Percentiles rank a stretch among this genome's conserved stretches.
phyloP scores from a whole-genome alignment of 2,113 vertebrate species.

The Terrapene triunguis region DNA sequence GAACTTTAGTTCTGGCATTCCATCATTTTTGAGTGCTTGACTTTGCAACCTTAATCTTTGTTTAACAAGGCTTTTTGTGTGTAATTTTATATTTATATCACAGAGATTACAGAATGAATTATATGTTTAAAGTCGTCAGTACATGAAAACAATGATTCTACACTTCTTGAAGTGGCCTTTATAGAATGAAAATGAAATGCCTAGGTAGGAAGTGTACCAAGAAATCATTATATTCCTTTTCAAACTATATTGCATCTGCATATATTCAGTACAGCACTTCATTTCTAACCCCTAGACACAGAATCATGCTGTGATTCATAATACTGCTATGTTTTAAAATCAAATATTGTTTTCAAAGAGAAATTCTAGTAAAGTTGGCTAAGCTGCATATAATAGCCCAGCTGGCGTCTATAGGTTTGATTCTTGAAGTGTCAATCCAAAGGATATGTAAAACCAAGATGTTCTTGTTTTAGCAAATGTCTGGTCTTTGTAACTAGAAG shows the following conservation, averaged over 20 bases:
- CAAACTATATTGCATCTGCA: constrained; percentile 45
- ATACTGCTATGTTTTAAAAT: constrained; percentile 67
- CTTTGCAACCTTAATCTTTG: neutral
- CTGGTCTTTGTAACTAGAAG: constrained; percentile 26
- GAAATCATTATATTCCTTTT: constrained; percentile 64
- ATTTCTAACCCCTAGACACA: constrained; percentile 57
- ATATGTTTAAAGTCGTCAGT: constrained; percentile 51
- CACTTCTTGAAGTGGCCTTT: constrained; percentile 52
- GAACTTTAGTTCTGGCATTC: neutral
- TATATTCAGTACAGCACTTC: constrained; percentile 60
- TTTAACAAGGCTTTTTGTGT: neutral
- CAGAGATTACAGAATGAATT: constrained; percentile 58
- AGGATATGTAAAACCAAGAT: neutral
- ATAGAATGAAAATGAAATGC: constrained; percentile 51
- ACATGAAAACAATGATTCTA: constrained; percentile 59
- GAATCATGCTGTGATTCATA: constrained; percentile 57
- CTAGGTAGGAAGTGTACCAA: constrained; percentile 50
- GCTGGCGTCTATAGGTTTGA: constrained; percentile 59
- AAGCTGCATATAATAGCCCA: constrained; percentile 52
- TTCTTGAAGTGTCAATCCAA: constrained; percentile 34
- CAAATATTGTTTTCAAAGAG: constrained; percentile 65
- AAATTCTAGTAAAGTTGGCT: constrained; percentile 47
- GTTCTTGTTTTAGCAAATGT: neutral
- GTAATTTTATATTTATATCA: constrained; percentile 36
- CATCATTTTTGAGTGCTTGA: neutral